A percentile compares a stretch with the other conserved stretches of the same genome.
phyloP scores from a whole-genome alignment of 2,888 invertebrate genomes.

The Drosophila seclusa region DNA sequence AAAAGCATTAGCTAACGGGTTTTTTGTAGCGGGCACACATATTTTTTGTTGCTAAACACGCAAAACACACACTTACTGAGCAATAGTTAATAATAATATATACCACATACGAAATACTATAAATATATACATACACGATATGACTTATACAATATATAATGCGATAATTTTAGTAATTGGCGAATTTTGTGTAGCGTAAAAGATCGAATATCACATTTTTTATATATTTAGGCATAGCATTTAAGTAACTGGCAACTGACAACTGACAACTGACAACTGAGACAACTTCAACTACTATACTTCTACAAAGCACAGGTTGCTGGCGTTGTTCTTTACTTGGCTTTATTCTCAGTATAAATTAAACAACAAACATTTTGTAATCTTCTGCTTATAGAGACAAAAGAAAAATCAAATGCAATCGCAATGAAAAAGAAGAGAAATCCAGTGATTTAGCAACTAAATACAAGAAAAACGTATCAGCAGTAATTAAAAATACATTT shows the following conservation, averaged over 20 bases:
- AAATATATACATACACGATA: constrained; percentile 33
- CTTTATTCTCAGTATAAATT: constrained; percentile 66
- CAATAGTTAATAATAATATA: constrained; percentile 68
- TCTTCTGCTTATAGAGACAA: constrained; percentile 48
- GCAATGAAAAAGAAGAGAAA: constrained; percentile 21
- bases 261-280: constrained; percentile 31
- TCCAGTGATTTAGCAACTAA: constrained; percentile 73
- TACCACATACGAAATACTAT: constrained; percentile 49
- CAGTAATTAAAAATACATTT: constrained; percentile 38
- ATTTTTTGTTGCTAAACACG: constrained; percentile 64
- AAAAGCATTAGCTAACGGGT: constrained; percentile 29
- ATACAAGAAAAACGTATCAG: constrained; percentile 66
- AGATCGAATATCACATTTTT: constrained; percentile 74
- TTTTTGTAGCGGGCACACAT: constrained; percentile 61
- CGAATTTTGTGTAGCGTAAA: constrained; percentile 76
- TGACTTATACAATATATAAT: constrained; percentile 40
- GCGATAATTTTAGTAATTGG: constrained; percentile 77
- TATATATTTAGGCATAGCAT: constrained; percentile 66
- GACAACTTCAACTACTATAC: constrained; percentile 46
- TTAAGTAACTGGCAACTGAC: constrained; percentile 42
- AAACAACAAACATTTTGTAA: constrained; percentile 64
- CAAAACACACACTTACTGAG: constrained; percentile 77
- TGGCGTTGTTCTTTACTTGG: constrained; percentile 61
- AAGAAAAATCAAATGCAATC: constrained; percentile 31
- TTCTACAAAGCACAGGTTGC: constrained; percentile 55